Base-by-base conservation (phyloP, 2,113 vertebrate genomes). In the Thamnaconus septentrionalis region DNA sequence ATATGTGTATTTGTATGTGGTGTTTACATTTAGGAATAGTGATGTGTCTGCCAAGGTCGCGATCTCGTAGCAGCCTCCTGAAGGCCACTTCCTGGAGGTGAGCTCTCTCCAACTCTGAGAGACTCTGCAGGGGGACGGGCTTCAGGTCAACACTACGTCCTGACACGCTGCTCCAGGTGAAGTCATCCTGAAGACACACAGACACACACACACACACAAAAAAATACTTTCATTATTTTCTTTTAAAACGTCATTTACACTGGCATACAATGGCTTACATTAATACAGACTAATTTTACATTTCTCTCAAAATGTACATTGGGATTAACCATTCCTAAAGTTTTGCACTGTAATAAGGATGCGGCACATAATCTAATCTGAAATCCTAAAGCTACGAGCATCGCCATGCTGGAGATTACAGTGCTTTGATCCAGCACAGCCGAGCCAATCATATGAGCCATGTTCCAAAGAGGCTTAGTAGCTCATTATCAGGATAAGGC, bases 81-180 rank as follows among this genome's bases (percentile, higher is more conserved):
- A 94, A 95, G 81, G 96, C 95, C 80, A 98, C 97, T 76, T 98
- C 95, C 91, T 96, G 95, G 40, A 99, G 92, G n/a, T 94, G 92
- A 70, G 94, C 93, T 48, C 97, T 89, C 87, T 98, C 97, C 91
- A 99, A 83, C 89, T 99, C 96, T 0, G 96, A 98, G 73, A 99
- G 93, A 81, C 96, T 98, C 75, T 98, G 96, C 69, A 99, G 92
- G 8, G 93, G 92, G 73, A 98, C 94, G 4, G 96, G 93, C 90
- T 95, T 94, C 84, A 98, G 93, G 69, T 90, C 91, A 71, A 99
- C 93, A 0, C 89, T 94, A 76, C 91, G 93, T 75, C 94, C 95
- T 9, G 94, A 95, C 90, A 94, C 92, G 85, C 94, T 98, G 91
- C 93, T 98, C 95, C 96, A 98, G 81, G 94, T 98, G 89, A 97